Evolutionary conservation across 2,888 invertebrate species (phyloP), one percentile per base, ranked within the genome.

Genomic region (Pedicia rivosa): DNA sequence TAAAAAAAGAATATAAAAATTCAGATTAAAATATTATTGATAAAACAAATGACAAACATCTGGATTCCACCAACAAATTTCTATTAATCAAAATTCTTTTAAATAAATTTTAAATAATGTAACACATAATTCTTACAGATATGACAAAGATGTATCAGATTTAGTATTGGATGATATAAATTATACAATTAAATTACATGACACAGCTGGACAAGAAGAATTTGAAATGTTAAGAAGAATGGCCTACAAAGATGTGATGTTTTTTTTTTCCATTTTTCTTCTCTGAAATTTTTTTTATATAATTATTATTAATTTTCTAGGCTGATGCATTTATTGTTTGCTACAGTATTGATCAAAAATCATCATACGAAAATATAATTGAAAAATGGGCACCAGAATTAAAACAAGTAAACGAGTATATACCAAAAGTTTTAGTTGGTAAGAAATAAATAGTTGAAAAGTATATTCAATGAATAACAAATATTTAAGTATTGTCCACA

Each of bases 171-270:
- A 40, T 32, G 35, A 28, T 4, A 19, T 12, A 27, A 26, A n/a
- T 20, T 35, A 40, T 35, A 16, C 17, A 5, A 17, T 40, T 4
- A 40, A 35, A 22, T 13, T 40, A 8, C 28, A 34, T 35, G 40
- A 40, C 17, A 40, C 40, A 9, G 40, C 40, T 2, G 40, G 40
- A 7, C 40, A 40, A 17, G 40, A 40, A 14, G 40, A 37, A 10
- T 40, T 35, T 20, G 40, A 40, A 13, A 9, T 35, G 9, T 34
- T 40, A 7, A 22, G 40, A 17, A 35, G 29, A 24, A 13, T 40
- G 7, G 35, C 32, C n/a, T 40, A 40, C 14, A 35, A 35, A 17
- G 27, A 35, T 16, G 26, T 27, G 14, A 24, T n/a, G n/a, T n/a
- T n/a, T n/a, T n/a, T n/a, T n/a, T n/a, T n/a, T n/a, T n/a, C n/a